Evolutionary conservation across 2,888 invertebrate species (phyloP).

Genomic region (Nymphalis c-album): DNA sequence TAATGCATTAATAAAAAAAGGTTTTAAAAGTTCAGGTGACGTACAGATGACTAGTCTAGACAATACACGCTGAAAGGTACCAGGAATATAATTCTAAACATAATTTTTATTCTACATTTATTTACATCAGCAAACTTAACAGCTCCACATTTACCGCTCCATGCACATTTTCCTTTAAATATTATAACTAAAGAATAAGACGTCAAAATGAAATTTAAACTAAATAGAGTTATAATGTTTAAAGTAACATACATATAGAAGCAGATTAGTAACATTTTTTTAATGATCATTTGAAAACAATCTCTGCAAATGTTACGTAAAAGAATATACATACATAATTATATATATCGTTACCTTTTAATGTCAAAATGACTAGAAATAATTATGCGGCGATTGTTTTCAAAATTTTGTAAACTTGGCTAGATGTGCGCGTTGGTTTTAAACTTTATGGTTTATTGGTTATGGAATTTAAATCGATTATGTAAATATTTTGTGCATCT

Average conservation of each 20-base stretch:
- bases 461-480: background rate
- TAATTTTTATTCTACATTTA: background rate
- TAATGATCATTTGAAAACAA: background rate
- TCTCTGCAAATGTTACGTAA: background rate
- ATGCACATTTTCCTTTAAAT: background rate
- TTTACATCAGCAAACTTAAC: background rate
- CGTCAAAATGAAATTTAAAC: background rate
- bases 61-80: conserved; percentile 4
- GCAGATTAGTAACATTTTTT: conserved; percentile 4
- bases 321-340: background rate
- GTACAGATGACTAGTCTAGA: background rate
- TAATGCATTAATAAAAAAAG: background rate
- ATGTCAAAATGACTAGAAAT: too few species aligned
- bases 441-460: conserved; percentile 8
- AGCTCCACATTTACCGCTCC: background rate
- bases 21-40: background rate
- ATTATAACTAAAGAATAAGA: background rate
- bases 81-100: background rate
- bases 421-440: background rate
- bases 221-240: conserved; percentile 4
- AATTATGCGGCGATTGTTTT: conserved; percentile 1
- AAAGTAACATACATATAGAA: background rate
- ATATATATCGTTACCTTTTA: too few species aligned
- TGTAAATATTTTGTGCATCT: conserved; percentile 6
- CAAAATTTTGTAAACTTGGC: background rate